These are phyloP conservation scores for Lamprotornis superbus DNA, from an alignment of 2,113 vertebrate species.

Conservation along the genomic window DNA sequence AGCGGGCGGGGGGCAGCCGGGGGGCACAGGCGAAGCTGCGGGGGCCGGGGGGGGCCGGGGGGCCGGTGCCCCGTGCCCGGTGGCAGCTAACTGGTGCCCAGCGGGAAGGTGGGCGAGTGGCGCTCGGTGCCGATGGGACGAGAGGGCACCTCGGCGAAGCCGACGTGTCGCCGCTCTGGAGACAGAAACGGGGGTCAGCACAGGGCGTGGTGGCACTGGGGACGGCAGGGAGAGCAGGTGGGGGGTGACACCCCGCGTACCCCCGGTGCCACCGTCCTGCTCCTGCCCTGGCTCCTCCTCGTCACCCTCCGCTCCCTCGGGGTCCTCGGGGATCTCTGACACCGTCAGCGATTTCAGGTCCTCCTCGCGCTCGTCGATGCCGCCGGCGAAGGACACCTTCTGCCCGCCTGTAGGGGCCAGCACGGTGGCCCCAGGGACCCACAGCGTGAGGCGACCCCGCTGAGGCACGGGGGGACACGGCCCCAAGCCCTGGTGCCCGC, in stretches of 20 bases:
- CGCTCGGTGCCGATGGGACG: slow-evolving; percentile 29
- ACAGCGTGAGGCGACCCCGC: no score
- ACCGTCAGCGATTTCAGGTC: slow-evolving; percentile 27
- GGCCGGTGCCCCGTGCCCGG: neutral
- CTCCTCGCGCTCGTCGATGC: slow-evolving; percentile 29
- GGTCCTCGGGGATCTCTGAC: slow-evolving; percentile 42
- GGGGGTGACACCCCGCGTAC: neutral
- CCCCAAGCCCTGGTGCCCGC: no score
- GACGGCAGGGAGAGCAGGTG: fast-evolving
- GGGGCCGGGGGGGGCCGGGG: neutral
- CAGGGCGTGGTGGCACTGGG: neutral
- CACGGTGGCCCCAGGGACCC: neutral
- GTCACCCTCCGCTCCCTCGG: neutral
- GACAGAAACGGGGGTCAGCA: neutral
- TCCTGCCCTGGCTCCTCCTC: slow-evolving; percentile 7
- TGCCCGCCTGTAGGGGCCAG: slow-evolving; percentile 10
- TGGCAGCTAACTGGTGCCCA: slow-evolving; percentile 52
- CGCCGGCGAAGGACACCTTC: slow-evolving; percentile 62
- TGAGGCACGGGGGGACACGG: no score
- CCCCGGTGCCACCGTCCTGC: neutral
- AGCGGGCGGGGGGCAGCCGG: neutral
- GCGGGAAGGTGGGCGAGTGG: slow-evolving; percentile 42
- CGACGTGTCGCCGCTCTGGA: slow-evolving; percentile 26
- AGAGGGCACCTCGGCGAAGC: slow-evolving; percentile 16
- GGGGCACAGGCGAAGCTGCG: neutral